Evolutionary conservation across 2,797 vertebrate species (phyloP).

Genomic region (Eurystomus glaucurus): DNA sequence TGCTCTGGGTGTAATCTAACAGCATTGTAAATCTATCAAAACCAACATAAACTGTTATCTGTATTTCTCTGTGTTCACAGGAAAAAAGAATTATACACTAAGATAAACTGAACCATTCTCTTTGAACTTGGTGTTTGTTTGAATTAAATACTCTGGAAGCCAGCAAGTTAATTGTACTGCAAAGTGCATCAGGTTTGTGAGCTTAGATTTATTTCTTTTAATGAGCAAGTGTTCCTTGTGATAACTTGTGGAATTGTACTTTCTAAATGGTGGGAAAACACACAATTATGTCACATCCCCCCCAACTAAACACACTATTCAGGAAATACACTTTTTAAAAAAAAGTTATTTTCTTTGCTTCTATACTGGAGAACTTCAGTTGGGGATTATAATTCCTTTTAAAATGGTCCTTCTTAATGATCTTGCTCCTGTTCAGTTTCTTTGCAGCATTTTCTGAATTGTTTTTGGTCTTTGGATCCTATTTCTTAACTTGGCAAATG

Average conservation of each 20-base stretch:
- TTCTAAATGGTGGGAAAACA: constrained; percentile 57
- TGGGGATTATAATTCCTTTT: constrained; percentile 1
- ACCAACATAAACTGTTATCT: not conserved
- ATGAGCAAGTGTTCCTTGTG: constrained; percentile 19
- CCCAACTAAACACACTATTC: not conserved
- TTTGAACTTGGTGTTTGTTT: constrained; percentile 37
- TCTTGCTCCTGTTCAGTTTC: not conserved
- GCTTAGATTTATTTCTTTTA: not conserved
- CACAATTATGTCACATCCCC: constrained; percentile 14
- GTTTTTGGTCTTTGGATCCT: not conserved
- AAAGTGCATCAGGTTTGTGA: not conserved
- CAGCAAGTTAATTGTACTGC: not conserved
- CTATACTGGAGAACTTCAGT: not conserved
- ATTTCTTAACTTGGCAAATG: not conserved
- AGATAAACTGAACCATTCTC: not conserved
- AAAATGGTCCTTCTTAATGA: not conserved
- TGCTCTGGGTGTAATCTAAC: not conserved
- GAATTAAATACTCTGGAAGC: not conserved
- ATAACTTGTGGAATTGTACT: constrained; percentile 29
- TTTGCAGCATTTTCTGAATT: not conserved
- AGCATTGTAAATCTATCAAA: not conserved
- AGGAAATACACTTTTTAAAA: not conserved
- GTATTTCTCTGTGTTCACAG: not conserved
- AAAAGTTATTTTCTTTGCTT: not conserved
- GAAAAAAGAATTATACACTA: not conserved